phyloP scores from a whole-genome alignment of 2,797 vertebrate genomes.

The Ambastaia sidthimunki region DNA sequence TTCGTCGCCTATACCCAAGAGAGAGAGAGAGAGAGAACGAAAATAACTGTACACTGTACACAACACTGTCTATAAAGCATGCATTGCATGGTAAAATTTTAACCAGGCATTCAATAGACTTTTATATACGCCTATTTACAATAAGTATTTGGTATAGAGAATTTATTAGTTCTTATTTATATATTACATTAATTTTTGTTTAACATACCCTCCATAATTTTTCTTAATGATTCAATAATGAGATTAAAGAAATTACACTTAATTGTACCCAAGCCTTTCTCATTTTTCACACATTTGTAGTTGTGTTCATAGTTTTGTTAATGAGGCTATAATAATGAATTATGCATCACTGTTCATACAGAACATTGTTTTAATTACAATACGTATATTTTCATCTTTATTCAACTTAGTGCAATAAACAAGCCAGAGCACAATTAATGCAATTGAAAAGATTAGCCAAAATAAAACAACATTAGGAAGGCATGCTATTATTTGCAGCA shows the following conservation, averaged over 20 bases:
- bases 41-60: constrained; percentile 14
- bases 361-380: constrained; percentile 23
- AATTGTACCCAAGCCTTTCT: neutral
- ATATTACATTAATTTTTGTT: neutral
- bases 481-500: constrained; percentile 5
- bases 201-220: neutral
- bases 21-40: constrained; percentile 53
- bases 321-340: neutral
- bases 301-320: neutral
- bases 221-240: neutral
- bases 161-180: neutral
- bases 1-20: constrained; percentile 81
- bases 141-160: neutral
- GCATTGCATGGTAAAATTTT: neutral
- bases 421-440: constrained; percentile 36
- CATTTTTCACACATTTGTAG: neutral
- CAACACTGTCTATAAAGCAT: neutral
- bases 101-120: neutral
- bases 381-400: constrained; percentile 7
- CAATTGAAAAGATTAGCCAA: neutral
- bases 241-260: neutral
- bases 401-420: constrained; percentile 25
- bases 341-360: neutral
- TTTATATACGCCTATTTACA: neutral
- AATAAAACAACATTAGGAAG: constrained; percentile 1